Conservation (phyloP, 2,113 vertebrate genomes). For the Apistogramma diplotaenia region DNA sequence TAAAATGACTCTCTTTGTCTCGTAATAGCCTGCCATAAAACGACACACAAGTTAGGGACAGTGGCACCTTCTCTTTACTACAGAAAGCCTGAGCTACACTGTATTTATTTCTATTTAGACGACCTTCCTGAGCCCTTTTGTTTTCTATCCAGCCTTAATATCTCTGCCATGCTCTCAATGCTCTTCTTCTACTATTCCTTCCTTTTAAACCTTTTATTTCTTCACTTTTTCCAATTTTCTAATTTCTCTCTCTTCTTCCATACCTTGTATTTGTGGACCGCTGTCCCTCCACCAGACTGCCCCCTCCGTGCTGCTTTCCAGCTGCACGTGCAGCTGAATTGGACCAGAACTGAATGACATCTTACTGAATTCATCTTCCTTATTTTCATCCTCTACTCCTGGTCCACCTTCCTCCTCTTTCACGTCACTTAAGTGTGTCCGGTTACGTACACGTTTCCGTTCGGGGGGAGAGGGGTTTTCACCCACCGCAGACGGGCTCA, state of each 20-base stretch:
- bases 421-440: too few species aligned
- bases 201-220: not conserved
- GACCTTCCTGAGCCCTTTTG: not conserved
- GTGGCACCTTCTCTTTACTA: not conserved
- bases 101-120: not conserved
- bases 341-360: slow-evolving; percentile 6
- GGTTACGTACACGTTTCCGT: too few species aligned
- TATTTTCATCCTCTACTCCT: not conserved
- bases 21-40: not conserved
- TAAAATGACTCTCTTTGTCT: not conserved
- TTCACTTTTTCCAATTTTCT: not conserved
- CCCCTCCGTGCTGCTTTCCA: not conserved
- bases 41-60: not conserved
- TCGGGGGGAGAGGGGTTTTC: too few species aligned
- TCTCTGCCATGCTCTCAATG: too few species aligned
- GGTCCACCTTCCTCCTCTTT: not conserved
- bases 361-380: not conserved
- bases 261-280: not conserved
- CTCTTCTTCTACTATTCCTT: not conserved
- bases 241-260: not conserved
- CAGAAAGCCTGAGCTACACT: not conserved
- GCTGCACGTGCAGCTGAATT: not conserved
- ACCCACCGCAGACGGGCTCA: too few species aligned
- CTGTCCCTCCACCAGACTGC: not conserved
- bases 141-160: too few species aligned